A percentile compares a stretch with the other conserved stretches of the same genome.
These are phyloP conservation scores for Nothobranchius kuhntae DNA, from an alignment of 2,113 vertebrate genomes.

Conservation along the genomic window DNA sequence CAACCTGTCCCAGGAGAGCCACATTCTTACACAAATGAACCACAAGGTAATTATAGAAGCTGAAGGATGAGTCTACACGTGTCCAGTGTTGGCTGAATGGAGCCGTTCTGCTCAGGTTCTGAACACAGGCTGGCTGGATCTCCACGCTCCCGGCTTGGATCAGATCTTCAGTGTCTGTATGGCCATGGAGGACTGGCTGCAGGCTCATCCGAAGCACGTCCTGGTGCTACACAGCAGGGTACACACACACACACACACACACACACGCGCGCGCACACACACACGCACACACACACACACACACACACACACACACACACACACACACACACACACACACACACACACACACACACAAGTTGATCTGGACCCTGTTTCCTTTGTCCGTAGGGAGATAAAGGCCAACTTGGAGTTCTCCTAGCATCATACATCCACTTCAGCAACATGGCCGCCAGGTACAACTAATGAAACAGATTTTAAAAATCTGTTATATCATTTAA, in stretches of 20 bases:
- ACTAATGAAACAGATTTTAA: too few species aligned
- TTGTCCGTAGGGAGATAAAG: slow-evolving; percentile 84
- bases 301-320: too few species aligned
- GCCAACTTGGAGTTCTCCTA: slow-evolving; percentile 87
- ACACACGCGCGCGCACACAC: too few species aligned
- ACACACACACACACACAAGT: too few species aligned
- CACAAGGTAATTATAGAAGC: slow-evolving; percentile 81
- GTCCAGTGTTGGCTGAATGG: not conserved
- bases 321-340: not conserved
- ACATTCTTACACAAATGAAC: slow-evolving; percentile 83
- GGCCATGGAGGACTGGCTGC: slow-evolving; percentile 89
- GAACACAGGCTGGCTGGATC: slow-evolving; percentile 89
- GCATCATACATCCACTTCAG: slow-evolving; percentile 91
- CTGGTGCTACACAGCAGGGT: slow-evolving; percentile 92
- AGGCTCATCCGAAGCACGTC: slow-evolving; percentile 82
- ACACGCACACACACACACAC: too few species aligned
- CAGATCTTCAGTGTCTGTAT: slow-evolving; percentile 89
- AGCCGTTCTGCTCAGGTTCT: slow-evolving; percentile 77
- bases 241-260: not conserved
- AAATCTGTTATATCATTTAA: too few species aligned
- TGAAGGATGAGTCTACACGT: not conserved
- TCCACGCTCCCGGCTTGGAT: slow-evolving; percentile 85
- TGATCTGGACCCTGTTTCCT: not conserved
- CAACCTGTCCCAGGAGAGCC: slow-evolving; percentile 88
- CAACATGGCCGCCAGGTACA: slow-evolving; percentile 87